Percentiles rank a stretch among this genome's conserved stretches.
phyloP scores from a whole-genome alignment of 2,797 vertebrate species.

The Dermochelys coriacea region DNA sequence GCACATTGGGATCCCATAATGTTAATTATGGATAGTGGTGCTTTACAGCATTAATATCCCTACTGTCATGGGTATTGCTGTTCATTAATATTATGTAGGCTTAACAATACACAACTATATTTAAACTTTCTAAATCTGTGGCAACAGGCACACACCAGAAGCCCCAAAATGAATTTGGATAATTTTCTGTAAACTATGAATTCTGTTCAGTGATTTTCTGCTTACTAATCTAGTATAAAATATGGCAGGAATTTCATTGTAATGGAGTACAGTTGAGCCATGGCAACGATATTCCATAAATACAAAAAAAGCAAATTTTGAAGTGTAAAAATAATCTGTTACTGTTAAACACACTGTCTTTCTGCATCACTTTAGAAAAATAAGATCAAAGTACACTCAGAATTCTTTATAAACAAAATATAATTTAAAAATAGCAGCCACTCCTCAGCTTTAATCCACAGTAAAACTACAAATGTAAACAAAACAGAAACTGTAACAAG shows the following conservation, averaged over 20 bases:
- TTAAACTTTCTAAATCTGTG: constrained; percentile 44
- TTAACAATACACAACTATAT: constrained; percentile 35
- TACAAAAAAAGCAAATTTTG: neutral
- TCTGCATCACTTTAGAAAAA: constrained; percentile 56
- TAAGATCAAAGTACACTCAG: constrained; percentile 68
- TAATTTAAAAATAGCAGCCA: constrained; percentile 64
- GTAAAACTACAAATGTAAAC: constrained; percentile 69
- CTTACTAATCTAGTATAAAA: constrained; percentile 47
- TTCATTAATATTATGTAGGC: constrained; percentile 40
- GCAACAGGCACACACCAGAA: constrained; percentile 19
- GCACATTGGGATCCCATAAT: neutral
- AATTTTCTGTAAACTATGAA: constrained; percentile 13
- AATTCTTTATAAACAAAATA: constrained; percentile 65
- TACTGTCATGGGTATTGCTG: neutral
- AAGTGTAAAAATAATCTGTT: neutral
- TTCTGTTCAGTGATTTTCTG: neutral
- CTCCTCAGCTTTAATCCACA: constrained; percentile 55
- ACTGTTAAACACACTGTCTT: constrained; percentile 23
- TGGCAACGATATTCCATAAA: constrained; percentile 21
- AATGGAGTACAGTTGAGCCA: constrained; percentile 43
- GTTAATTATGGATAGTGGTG: constrained; percentile 14
- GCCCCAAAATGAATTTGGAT: constrained; percentile 8
- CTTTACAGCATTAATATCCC: constrained; percentile 38
- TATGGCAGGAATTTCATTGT: constrained; percentile 35
- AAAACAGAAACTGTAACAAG: constrained; percentile 60